Conservation (phyloP, 2,113 vertebrate genomes). For the Pithys albifrons region DNA sequence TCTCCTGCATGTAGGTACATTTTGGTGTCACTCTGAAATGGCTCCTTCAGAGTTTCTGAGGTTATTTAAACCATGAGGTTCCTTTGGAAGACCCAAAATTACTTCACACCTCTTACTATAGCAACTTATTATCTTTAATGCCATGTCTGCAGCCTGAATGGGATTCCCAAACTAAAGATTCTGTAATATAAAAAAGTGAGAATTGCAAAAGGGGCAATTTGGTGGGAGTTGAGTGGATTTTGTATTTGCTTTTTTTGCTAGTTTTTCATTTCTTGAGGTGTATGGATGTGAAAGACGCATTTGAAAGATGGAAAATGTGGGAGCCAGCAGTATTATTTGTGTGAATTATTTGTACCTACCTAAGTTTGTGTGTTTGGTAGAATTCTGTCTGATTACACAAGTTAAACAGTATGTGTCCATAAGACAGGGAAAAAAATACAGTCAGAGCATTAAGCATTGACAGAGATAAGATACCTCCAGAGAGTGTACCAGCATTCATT, state of each 20-base stretch:
- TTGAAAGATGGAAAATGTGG: not conserved
- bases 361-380: not conserved
- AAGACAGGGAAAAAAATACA: not conserved
- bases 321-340: not conserved
- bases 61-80: not conserved
- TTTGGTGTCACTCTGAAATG: not conserved
- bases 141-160: not conserved
- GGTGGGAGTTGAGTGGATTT: not conserved
- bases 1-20: not conserved
- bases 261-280: not conserved
- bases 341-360: not conserved
- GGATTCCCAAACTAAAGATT: not conserved
- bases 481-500: not conserved
- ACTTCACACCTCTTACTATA: not conserved
- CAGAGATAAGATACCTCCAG: slow-evolving; percentile 3
- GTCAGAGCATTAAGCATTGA: not conserved
- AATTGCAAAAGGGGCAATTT: not conserved
- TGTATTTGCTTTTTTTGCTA: not conserved
- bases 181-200: not conserved
- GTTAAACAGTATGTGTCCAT: not conserved
- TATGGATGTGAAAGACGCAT: not conserved
- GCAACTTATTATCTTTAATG: not conserved
- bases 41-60: not conserved
- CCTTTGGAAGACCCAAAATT: not conserved
- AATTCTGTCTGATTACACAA: not conserved